These are phyloP conservation scores for Syrphus vitripennis DNA, from an alignment of 2,888 invertebrate species.

Conservation along the genomic window DNA sequence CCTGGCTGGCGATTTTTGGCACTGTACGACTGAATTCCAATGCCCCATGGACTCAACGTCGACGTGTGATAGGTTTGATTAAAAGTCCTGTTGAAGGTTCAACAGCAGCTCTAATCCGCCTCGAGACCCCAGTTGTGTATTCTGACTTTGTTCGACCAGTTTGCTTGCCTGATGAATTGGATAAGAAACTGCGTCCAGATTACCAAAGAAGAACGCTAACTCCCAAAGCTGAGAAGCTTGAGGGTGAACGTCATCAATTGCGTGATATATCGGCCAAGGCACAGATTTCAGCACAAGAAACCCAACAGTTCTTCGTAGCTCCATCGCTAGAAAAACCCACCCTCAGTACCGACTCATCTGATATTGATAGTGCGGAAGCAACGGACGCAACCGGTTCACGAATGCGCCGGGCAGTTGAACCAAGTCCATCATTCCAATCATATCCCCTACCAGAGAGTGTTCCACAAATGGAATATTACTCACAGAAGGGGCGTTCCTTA, in stretches of 20 bases:
- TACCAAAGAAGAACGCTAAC: constrained; percentile 76
- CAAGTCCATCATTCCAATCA: constrained; percentile 75
- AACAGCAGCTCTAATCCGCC: constrained; percentile 89
- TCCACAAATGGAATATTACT: constrained; percentile 78
- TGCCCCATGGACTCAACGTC: constrained; percentile 94
- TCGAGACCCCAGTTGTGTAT: constrained; percentile 88
- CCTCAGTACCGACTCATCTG: constrained; percentile 25
- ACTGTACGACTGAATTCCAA: constrained; percentile 89
- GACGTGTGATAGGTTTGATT: constrained; percentile 91
- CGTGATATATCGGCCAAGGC: constrained; percentile 41
- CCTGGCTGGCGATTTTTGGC: constrained; percentile 92
- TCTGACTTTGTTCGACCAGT: constrained; percentile 93
- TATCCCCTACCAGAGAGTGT: constrained; percentile 79
- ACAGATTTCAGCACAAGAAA: constrained; percentile 76
- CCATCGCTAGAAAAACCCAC: constrained; percentile 73
- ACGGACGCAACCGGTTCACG: constrained; percentile 72
- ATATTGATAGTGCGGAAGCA: constrained; percentile 73
- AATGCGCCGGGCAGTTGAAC: constrained; percentile 78
- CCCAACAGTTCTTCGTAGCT: constrained; percentile 79
- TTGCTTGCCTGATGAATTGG: constrained; percentile 86
- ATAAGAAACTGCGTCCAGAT: constrained; percentile 75
- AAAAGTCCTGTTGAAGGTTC: constrained; percentile 95
- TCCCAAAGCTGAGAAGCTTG: constrained; percentile 79
- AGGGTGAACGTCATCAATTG: constrained; percentile 69
- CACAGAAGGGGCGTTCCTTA: constrained; percentile 56